A percentile compares a stretch with the other conserved stretches of the same genome.
phyloP scores from a whole-genome alignment of 2,888 invertebrate genomes.

The Ellobium chinense region DNA sequence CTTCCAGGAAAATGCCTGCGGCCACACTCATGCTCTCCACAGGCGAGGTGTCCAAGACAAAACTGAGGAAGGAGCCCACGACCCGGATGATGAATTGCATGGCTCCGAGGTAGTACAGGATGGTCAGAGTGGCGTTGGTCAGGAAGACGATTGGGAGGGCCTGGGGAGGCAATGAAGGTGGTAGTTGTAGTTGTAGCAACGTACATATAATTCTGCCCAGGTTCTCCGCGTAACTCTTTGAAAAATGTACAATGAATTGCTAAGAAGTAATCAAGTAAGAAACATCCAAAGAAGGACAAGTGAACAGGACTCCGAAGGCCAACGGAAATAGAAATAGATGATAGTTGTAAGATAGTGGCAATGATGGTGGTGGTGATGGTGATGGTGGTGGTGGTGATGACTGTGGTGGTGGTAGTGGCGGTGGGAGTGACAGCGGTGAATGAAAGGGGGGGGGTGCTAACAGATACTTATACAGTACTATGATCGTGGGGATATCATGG shows the following conservation, averaged over 20 bases:
- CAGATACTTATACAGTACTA: too few relatives aligned
- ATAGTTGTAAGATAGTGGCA: not conserved
- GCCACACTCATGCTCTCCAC: constrained; percentile 95
- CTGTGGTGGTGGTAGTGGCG: not conserved
- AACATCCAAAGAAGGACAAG: too few relatives aligned
- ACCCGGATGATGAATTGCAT: constrained; percentile 91
- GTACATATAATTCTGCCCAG: too few relatives aligned
- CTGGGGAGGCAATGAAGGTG: constrained; percentile 52
- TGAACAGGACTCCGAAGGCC: too few relatives aligned
- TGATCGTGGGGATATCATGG: too few relatives aligned
- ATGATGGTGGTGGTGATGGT: not conserved
- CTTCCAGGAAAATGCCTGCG: constrained; percentile 94
- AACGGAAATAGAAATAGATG: too few relatives aligned
- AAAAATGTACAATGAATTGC: too few relatives aligned
- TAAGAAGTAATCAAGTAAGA: too few relatives aligned
- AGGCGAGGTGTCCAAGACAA: constrained; percentile 89
- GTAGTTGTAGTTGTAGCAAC: too few relatives aligned
- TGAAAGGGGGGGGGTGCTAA: too few relatives aligned
- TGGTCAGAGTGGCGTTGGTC: constrained; percentile 92
- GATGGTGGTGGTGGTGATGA: not conserved
- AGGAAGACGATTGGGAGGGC: constrained; percentile 93
- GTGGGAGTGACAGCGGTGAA: too few relatives aligned
- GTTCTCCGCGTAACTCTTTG: too few relatives aligned
- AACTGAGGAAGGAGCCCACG: constrained; percentile 80
- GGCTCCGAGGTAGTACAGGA: constrained; percentile 90